Conservation (phyloP, 2,113 vertebrate genomes). For the Gallinago undulata region DNA sequence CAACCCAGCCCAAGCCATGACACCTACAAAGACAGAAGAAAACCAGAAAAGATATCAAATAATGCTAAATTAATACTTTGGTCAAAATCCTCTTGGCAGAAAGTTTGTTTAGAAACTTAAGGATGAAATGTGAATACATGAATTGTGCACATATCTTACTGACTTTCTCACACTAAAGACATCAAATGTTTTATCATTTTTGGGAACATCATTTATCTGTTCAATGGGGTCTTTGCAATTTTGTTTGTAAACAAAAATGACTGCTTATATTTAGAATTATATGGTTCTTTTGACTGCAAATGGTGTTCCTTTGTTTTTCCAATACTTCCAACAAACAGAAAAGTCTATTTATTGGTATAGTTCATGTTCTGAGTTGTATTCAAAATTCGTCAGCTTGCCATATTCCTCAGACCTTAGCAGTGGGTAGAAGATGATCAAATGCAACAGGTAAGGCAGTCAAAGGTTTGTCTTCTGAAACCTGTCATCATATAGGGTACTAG, state of each 20-base stretch:
- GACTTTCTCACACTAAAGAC: not conserved
- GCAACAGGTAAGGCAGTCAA: not conserved
- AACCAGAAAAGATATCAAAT: not conserved
- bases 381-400: not conserved
- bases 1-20: too few species aligned
- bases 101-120: not conserved
- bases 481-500: too few species aligned
- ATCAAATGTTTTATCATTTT: not conserved
- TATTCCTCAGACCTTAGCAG: not conserved
- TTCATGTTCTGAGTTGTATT: not conserved
- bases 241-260: not conserved
- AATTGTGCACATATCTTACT: not conserved
- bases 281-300: not conserved
- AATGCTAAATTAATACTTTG: not conserved
- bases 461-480: not conserved
- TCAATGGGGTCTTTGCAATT: not conserved
- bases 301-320: not conserved
- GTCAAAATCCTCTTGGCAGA: not conserved
- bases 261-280: not conserved
- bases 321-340: not conserved
- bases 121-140: not conserved
- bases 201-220: not conserved
- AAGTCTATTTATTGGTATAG: not conserved
- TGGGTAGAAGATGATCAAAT: not conserved
- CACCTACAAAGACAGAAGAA: not conserved